phyloP scores from a whole-genome alignment of 2,113 vertebrate species.

The Micronycteris hirsuta region DNA sequence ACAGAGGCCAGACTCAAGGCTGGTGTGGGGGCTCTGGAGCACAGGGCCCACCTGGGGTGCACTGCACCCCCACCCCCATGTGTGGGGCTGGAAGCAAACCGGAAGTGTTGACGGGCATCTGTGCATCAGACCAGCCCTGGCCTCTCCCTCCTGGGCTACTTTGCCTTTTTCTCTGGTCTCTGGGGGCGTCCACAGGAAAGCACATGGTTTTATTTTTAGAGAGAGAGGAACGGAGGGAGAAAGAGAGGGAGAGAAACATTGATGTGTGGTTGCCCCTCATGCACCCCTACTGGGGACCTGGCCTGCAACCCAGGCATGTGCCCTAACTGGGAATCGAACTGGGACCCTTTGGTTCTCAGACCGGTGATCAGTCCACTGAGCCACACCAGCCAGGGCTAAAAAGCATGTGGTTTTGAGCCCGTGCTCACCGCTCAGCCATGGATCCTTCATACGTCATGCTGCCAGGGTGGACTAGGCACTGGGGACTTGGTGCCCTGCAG shows the following conservation, averaged over 20 bases:
- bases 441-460: background rate
- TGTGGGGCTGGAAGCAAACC: background rate
- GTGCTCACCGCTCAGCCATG: accelerated
- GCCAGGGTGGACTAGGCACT: accelerated
- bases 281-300: too few species aligned
- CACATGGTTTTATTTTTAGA: too few species aligned
- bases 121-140: accelerated
- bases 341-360: too few species aligned
- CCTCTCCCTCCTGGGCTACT: accelerated
- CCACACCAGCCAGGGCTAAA: too few species aligned
- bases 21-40: accelerated
- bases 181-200: background rate
- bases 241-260: too few species aligned
- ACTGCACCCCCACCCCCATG: too few species aligned
- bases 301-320: too few species aligned
- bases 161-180: accelerated
- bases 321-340: too few species aligned
- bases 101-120: accelerated
- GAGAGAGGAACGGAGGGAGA: too few species aligned
- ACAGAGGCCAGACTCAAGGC: accelerated
- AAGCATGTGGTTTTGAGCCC: accelerated
- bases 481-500: accelerated
- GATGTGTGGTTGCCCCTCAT: too few species aligned
- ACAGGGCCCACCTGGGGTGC: background rate
- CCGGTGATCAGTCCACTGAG: too few species aligned